phyloP scores from a whole-genome alignment of 1,140 invertebrate species.

The Diorhabda elongata region DNA sequence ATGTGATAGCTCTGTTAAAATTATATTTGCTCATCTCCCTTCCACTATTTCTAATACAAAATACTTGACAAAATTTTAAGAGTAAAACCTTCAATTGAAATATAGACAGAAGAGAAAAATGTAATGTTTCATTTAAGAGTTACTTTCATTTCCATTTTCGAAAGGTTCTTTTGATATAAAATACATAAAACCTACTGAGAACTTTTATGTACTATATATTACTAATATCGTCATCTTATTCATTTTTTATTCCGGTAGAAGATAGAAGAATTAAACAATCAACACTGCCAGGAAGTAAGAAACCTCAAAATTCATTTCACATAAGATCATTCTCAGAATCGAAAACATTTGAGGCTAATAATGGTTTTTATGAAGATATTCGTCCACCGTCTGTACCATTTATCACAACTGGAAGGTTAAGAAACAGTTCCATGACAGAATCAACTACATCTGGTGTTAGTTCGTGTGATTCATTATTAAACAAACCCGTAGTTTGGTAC shows the following conservation, averaged over 20 bases:
- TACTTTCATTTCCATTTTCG: too few species aligned
- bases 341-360: constrained; percentile 53
- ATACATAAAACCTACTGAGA: too few species aligned
- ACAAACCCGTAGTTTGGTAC: constrained; percentile 52
- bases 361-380: constrained; percentile 28
- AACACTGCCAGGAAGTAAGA: constrained; percentile 52
- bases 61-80: too few species aligned
- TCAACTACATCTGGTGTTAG: constrained; percentile 74
- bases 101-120: too few species aligned
- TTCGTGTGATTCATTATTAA: constrained; percentile 67
- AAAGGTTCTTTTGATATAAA: too few species aligned
- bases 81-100: too few species aligned
- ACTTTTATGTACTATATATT: too few species aligned
- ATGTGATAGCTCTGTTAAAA: too few species aligned
- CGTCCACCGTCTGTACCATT: constrained; percentile 21
- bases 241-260: constrained; percentile 15
- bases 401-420: constrained; percentile 45
- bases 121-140: too few species aligned
- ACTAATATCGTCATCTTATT: background rate
- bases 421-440: constrained; percentile 60
- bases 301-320: constrained; percentile 49
- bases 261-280: constrained; percentile 47
- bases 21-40: too few species aligned
- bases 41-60: too few species aligned
- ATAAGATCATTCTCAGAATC: constrained; percentile 61